Conservation (phyloP, 2,797 vertebrate species). For the Crax fasciolata region DNA sequence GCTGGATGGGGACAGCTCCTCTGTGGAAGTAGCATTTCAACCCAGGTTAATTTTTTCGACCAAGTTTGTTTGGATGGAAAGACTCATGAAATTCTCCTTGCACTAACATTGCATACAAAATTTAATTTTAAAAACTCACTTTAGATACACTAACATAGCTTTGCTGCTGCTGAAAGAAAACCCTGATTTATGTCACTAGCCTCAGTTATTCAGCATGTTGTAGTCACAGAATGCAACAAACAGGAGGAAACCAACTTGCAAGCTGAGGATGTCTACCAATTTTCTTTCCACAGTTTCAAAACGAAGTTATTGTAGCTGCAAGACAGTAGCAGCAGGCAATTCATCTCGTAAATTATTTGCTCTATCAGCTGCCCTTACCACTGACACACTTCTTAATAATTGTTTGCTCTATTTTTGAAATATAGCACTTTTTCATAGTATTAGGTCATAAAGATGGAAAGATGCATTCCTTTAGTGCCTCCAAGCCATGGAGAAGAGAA, state of each 20-base stretch:
- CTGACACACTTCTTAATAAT: background rate
- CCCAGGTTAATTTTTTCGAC: background rate
- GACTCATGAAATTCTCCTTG: background rate
- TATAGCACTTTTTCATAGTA: background rate
- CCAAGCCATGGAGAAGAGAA: background rate
- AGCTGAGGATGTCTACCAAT: background rate
- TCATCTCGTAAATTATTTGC: background rate
- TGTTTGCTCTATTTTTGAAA: constrained; percentile 1
- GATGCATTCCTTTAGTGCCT: background rate
- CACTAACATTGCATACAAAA: background rate
- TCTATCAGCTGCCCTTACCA: background rate
- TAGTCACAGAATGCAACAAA: background rate
- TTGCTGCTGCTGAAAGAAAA: background rate
- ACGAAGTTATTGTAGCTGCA: background rate
- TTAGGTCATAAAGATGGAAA: background rate
- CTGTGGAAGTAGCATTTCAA: background rate
- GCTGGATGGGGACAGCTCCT: background rate
- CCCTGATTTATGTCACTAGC: background rate
- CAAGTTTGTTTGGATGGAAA: background rate
- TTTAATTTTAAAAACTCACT: background rate
- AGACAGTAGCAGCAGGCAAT: background rate
- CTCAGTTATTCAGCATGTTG: background rate
- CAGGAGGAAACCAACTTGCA: background rate
- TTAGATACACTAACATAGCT: background rate
- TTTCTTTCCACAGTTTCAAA: background rate